Evolutionary conservation across 35 echinoderm and acorn worm genomes (phyloP), one percentile per base, ranked within the genome.

Genomic region (Ophioderma brevispina): DNA sequence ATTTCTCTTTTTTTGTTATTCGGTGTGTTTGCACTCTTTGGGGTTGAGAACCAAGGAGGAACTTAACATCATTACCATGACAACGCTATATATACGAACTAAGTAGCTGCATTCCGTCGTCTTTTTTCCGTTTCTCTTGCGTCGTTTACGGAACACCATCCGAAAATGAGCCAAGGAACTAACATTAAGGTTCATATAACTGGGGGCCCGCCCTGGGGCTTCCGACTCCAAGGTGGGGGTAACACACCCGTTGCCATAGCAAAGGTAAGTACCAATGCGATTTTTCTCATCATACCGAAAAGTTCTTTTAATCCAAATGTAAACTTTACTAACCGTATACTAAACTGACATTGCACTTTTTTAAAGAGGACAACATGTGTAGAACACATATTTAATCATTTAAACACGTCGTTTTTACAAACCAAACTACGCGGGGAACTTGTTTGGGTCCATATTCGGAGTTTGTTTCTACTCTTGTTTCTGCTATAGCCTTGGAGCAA

Each of bases 1-100:
- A 70, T 70, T 70, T 70, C 5, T 70, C 59, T 70, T 70, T 70
- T 52, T 70, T 70, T 70, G n/a, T 70, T 25, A 70, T 70, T 25
- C 59, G 2, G 1, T 70, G 59, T 70, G 59, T 70, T 4, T 46
- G 41, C 17, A 46, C 59, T 25, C 15, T 30, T 70, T 70, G 59
- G 59, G 59, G 3, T 4, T 30, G 10, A 25, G 28, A 18, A 70
- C 59, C 59, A 18, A 70, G 8, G 59, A 70, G 59, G 59, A 70
- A 25, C 28, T 18, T 13, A 21, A 52, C n/a, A n/a, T n/a, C 17
- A 25, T 70, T 70, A 70, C 59, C 59, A 70, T 70, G 59, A 70
- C 59, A 30, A 70, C 59, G 28, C 59, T 70, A 46, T 17, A 46
- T 46, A 8, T 46, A 46, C 41, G 41, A 46, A 46, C 41, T 46